A percentile compares a stretch with the other conserved stretches of the same genome.
Conservation (phyloP, 2,888 invertebrate species). For the Aphrophora alni region DNA sequence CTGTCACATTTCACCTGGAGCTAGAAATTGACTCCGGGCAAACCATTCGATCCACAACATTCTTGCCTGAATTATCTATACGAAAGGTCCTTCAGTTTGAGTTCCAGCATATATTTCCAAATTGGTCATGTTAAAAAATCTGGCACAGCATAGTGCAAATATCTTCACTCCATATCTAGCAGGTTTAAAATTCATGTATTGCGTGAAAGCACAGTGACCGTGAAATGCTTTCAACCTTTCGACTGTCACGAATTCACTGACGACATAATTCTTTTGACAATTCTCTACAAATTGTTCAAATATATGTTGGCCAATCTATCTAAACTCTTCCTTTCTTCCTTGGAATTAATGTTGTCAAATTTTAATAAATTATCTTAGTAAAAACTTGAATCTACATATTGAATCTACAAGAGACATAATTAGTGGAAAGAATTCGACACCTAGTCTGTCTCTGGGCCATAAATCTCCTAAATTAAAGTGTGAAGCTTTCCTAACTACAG, state of each 20-base stretch:
- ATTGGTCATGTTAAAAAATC: background rate
- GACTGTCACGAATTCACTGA: background rate
- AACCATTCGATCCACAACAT: background rate
- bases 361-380: background rate
- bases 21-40: background rate
- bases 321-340: background rate
- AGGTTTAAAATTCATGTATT: background rate
- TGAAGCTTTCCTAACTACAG: background rate
- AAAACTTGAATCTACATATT: background rate
- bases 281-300: background rate
- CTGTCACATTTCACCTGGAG: background rate
- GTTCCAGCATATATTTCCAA: background rate
- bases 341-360: background rate
- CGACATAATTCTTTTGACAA: background rate
- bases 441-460: background rate
- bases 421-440: background rate
- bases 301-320: background rate
- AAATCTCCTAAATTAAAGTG: background rate
- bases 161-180: background rate
- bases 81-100: background rate
- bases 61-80: background rate
- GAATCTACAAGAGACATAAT: background rate
- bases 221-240: background rate
- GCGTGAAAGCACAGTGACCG: background rate
- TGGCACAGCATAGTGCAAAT: no score